These are phyloP conservation scores for Tichodroma muraria DNA, from an alignment of 2,113 vertebrate species.

Conservation along the genomic window DNA sequence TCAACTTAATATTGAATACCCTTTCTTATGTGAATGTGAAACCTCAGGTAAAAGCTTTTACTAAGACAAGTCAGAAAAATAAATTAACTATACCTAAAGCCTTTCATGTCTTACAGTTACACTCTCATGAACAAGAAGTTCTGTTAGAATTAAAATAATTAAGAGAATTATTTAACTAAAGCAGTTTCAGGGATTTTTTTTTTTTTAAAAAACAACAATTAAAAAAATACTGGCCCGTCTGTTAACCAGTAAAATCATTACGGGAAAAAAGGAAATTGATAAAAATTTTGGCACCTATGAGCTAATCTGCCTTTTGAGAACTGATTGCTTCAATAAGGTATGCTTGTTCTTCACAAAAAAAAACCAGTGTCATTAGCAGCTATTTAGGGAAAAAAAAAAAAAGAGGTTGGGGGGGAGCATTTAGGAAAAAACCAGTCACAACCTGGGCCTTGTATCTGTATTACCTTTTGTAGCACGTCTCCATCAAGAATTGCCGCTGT, in stretches of 20 bases:
- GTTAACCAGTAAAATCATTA: background rate
- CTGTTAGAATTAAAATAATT: background rate
- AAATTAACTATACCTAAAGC: background rate
- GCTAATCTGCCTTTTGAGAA: background rate
- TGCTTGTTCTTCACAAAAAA: background rate
- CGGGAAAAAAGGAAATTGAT: background rate
- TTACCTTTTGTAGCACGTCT: constrained; percentile 82
- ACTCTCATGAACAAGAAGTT: background rate
- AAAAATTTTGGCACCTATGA: background rate
- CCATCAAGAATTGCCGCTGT: constrained; percentile 78
- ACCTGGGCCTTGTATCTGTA: background rate
- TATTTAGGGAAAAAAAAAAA: background rate
- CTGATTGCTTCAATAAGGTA: background rate
- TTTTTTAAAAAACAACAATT: background rate
- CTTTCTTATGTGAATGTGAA: background rate
- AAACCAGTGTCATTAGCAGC: background rate
- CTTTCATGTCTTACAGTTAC: background rate
- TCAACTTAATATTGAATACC: background rate
- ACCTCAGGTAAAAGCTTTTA: background rate
- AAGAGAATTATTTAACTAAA: background rate
- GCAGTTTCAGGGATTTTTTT: background rate
- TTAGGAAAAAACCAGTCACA: background rate
- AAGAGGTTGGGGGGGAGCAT: background rate
- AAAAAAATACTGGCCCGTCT: background rate
- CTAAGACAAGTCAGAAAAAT: background rate